These are phyloP conservation scores for Ophion ventricosus DNA, from an alignment of 2,888 invertebrate genomes.

Conservation along the genomic window DNA sequence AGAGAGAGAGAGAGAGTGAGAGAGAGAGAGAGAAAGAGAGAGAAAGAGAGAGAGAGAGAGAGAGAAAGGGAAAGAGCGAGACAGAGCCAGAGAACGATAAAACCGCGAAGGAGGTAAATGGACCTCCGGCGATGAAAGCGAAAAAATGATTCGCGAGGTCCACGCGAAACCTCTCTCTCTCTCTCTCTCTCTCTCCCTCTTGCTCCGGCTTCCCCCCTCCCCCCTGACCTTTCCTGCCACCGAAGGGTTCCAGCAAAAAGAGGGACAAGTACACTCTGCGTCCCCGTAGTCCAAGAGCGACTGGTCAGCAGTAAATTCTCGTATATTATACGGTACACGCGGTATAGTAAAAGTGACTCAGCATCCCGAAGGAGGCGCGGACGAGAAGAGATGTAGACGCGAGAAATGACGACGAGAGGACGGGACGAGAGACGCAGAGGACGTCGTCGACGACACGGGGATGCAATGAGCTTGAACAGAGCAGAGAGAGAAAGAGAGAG, in stretches of 20 bases:
- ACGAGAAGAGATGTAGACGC: conserved; percentile 36
- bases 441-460: conserved; percentile 4
- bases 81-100: conserved; percentile 7
- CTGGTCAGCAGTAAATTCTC: conserved; percentile 7
- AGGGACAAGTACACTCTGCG: conserved; percentile 1
- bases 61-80: conserved; percentile 52
- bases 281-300: background rate
- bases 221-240: background rate
- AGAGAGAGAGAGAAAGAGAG: background rate
- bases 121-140: conserved; percentile 69
- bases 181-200: background rate
- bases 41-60: conserved; percentile 17
- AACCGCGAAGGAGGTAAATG: conserved; percentile 65
- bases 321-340: conserved; percentile 8
- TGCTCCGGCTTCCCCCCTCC: background rate
- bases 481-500: too few species aligned
- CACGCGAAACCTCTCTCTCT: conserved; percentile 51
- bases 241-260: background rate
- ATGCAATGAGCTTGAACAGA: background rate
- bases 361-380: conserved; percentile 35
- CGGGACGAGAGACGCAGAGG: conserved; percentile 26
- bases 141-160: conserved; percentile 40
- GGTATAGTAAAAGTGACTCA: conserved; percentile 54
- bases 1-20: background rate
- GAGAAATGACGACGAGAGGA: conserved; percentile 53